Evolutionary conservation across 2,113 vertebrate genomes (phyloP).

Genomic region (Nyctereutes procyonoides): DNA sequence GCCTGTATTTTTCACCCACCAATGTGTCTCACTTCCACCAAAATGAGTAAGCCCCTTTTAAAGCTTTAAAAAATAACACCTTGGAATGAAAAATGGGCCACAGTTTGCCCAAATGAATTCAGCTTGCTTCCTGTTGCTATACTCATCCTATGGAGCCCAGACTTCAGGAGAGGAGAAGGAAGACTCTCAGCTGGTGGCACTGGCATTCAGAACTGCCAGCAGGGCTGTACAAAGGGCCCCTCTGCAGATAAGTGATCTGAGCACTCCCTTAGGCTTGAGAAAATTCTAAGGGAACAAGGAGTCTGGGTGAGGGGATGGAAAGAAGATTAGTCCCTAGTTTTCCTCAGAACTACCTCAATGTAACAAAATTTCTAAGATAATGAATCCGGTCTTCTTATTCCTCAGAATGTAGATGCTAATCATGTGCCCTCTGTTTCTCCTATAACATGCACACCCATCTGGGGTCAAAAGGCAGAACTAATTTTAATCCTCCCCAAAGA

Average conservation of each 20-base stretch:
- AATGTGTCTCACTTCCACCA: conserved; percentile 60
- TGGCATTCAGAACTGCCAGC: background rate
- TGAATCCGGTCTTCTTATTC: background rate
- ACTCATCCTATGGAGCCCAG: background rate
- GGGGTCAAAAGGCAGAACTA: background rate
- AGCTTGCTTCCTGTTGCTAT: background rate
- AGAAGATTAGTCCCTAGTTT: background rate
- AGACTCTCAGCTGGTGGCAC: background rate
- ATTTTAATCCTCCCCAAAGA: background rate
- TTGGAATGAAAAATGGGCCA: conserved; percentile 49
- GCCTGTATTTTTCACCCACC: conserved; percentile 55
- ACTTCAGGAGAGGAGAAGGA: background rate
- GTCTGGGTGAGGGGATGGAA: background rate
- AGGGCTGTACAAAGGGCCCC: background rate
- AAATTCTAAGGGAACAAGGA: background rate
- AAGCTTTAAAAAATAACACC: conserved; percentile 67
- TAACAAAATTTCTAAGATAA: background rate
- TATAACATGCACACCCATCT: background rate
- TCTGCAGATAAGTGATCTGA: background rate
- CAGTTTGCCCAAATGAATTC: background rate
- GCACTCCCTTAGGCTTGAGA: background rate
- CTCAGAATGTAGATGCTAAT: background rate
- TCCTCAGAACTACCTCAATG: conserved; percentile 14
- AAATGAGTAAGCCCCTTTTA: conserved; percentile 52
- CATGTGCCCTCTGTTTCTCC: background rate